Conservation (phyloP, 2,113 vertebrate species). For the Cyrtonyx montezumae region DNA sequence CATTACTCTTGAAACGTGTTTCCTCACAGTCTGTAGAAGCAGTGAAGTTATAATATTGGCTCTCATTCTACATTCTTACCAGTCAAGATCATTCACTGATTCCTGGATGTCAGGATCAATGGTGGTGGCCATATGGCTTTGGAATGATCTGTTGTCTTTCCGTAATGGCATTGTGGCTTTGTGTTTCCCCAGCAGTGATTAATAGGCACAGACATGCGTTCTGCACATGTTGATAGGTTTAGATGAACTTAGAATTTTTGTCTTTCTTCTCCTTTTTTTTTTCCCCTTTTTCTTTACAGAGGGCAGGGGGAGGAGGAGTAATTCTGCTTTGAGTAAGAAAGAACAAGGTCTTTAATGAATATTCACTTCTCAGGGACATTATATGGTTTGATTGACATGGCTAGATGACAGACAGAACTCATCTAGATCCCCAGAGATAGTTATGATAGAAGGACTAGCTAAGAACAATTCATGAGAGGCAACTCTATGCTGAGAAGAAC, state of each 20-base stretch:
- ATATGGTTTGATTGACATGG: background rate
- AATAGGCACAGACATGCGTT: constrained; percentile 66
- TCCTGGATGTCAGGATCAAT: constrained; percentile 57
- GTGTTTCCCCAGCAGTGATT: constrained; percentile 66
- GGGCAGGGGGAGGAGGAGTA: background rate
- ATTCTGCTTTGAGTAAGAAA: constrained; percentile 8
- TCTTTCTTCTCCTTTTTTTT: background rate
- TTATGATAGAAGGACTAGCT: background rate
- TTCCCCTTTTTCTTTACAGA: background rate
- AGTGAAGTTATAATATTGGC: constrained; percentile 41
- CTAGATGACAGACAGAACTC: background rate
- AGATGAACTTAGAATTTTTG: constrained; percentile 57
- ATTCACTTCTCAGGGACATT: background rate
- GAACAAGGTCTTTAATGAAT: background rate
- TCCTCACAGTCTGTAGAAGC: constrained; percentile 16
- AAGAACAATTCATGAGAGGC: background rate
- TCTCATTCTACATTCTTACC: constrained; percentile 57
- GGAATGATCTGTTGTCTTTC: constrained; percentile 71
- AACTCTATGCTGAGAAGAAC: background rate
- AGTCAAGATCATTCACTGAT: constrained; percentile 69
- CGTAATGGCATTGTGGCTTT: constrained; percentile 60
- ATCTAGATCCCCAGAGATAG: background rate
- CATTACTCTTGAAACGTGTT: constrained; percentile 33
- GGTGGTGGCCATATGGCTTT: constrained; percentile 66
- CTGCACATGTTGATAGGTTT: constrained; percentile 68